Percentiles rank a stretch among this genome's conserved stretches.
phyloP scores from a whole-genome alignment of 2,888 invertebrate genomes.

The Amphipyra tragopoginis region DNA sequence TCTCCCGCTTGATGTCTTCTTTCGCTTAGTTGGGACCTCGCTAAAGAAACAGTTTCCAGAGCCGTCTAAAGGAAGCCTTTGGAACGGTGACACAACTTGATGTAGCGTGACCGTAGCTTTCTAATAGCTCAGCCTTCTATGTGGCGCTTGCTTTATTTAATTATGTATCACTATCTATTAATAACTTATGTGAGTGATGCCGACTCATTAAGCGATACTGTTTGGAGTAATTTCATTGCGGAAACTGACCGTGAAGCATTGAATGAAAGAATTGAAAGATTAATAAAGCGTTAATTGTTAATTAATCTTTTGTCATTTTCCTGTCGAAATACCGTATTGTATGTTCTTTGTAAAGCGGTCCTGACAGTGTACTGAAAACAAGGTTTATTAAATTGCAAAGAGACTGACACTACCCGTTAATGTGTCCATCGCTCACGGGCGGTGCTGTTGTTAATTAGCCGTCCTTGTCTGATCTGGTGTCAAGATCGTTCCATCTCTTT shows the following conservation, averaged over 20 bases:
- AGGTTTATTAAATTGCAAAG: slow-evolving; percentile 27
- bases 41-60: too few species aligned
- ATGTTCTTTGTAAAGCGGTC: neutral
- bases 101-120: too few species aligned
- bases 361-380: slow-evolving; percentile 4
- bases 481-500: slow-evolving; percentile 54
- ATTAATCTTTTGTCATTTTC: neutral
- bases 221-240: slow-evolving; percentile 1
- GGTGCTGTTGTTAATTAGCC: slow-evolving; percentile 63
- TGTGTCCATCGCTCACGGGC: slow-evolving; percentile 59
- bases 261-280: too few species aligned
- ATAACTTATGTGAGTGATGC: neutral
- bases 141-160: too few species aligned
- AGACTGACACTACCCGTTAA: slow-evolving; percentile 24
- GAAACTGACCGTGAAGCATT: neutral
- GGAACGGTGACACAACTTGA: too few species aligned
- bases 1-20: too few species aligned
- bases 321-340: neutral
- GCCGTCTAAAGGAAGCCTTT: too few species aligned
- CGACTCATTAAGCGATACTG: slow-evolving; percentile 7
- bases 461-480: slow-evolving; percentile 61
- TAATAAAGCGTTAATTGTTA: neutral
- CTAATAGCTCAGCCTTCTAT: too few species aligned
- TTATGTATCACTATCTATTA: neutral
- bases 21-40: too few species aligned